Conservation (phyloP, 2,797 vertebrate species). For the Eutrigla gurnardus region DNA sequence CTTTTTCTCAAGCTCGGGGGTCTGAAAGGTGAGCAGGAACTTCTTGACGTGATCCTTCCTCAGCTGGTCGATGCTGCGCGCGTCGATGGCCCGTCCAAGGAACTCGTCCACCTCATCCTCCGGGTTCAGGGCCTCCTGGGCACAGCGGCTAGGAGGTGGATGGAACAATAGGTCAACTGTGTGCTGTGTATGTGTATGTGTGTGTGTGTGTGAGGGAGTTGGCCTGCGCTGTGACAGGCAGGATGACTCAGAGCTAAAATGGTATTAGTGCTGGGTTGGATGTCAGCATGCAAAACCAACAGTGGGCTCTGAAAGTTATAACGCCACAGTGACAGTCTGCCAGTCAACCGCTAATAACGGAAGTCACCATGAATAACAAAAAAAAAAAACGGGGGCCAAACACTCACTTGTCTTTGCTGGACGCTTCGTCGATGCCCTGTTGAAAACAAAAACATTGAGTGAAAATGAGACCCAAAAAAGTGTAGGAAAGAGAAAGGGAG, state of each 20-base stretch:
- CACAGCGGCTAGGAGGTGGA: constrained; percentile 85
- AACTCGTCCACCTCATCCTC: constrained; percentile 98
- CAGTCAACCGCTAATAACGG: constrained; percentile 50
- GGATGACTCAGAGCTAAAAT: constrained; percentile 60
- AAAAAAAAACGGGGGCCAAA: constrained; percentile 41
- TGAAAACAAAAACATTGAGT: constrained; percentile 59
- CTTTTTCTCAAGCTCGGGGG: constrained; percentile 92
- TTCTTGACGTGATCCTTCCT: constrained; percentile 96
- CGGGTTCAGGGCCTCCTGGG: constrained; percentile 92
- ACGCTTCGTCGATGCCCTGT: constrained; percentile 95
- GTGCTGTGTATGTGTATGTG: constrained; percentile 16
- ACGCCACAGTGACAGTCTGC: constrained; percentile 49
- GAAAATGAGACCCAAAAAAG: constrained; percentile 50
- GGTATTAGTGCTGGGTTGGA: constrained; percentile 55
- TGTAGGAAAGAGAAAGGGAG: constrained; percentile 48
- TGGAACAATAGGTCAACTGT: constrained; percentile 56
- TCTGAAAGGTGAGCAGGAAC: constrained; percentile 96
- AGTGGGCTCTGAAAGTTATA: constrained; percentile 59
- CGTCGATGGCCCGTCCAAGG: constrained; percentile 94
- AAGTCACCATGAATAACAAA: constrained; percentile 7
- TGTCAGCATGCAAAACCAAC: constrained; percentile 65
- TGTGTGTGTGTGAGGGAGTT: constrained; percentile 26
- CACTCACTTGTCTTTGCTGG: constrained; percentile 98
- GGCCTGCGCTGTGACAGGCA: constrained; percentile 51
- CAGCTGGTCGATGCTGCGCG: constrained; percentile 96